A percentile compares a stretch with the other conserved stretches of the same genome.
Evolutionary conservation across 92 coral and sea anemone species (phyloP).

Genomic region (Metridium senile): DNA sequence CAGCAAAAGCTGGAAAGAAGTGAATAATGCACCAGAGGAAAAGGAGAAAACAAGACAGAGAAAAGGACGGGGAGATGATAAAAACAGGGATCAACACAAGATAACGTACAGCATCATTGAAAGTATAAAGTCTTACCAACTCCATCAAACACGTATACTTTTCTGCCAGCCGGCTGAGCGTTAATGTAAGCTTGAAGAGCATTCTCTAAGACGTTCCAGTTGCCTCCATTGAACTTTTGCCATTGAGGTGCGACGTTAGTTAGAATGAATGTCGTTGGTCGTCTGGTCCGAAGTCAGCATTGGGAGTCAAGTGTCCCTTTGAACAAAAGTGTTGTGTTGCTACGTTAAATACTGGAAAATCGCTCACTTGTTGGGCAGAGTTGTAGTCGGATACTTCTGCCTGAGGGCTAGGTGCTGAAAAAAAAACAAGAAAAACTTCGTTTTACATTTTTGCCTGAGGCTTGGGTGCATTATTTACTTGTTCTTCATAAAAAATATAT

Average conservation of each 20-base stretch:
- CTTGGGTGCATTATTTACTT: too few species aligned
- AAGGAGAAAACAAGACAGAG: too few species aligned
- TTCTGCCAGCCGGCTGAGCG: background rate
- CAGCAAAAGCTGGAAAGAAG: too few species aligned
- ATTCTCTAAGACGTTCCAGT: slow-evolving; percentile 19
- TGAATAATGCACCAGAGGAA: too few species aligned
- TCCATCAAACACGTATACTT: slow-evolving; percentile 9
- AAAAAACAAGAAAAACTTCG: too few species aligned
- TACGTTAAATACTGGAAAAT: too few species aligned
- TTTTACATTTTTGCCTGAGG: too few species aligned
- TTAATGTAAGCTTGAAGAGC: background rate
- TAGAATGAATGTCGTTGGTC: slow-evolving; percentile 25
- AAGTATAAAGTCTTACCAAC: background rate
- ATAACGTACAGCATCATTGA: too few species aligned
- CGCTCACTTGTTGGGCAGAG: too few species aligned
- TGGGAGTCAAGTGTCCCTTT: slow-evolving; percentile 40
- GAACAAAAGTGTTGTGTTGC: slow-evolving; percentile 13
- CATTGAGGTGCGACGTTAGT: slow-evolving; percentile 47
- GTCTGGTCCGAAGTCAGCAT: slow-evolving; percentile 16
- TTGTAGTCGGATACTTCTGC: slow-evolving; percentile 2
- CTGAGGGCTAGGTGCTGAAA: slow-evolving; percentile 29
- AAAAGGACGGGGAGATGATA: too few species aligned
- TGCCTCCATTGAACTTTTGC: slow-evolving; percentile 26
- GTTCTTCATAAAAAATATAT: too few species aligned
- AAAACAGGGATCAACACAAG: too few species aligned